phyloP scores from a whole-genome alignment of 2,888 invertebrate genomes.

The Keiferia lycopersicella region DNA sequence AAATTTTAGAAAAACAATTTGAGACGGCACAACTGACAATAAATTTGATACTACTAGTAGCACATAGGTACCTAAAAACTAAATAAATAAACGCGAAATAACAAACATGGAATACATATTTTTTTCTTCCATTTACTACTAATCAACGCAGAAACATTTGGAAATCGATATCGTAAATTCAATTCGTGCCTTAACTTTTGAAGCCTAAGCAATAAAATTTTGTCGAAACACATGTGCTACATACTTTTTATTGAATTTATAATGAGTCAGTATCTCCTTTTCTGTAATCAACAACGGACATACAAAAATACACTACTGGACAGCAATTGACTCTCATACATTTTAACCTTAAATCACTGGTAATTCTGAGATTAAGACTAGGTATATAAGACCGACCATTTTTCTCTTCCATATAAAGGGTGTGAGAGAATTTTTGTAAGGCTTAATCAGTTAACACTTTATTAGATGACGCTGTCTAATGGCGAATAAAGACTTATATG shows the following conservation, averaged over 20 bases:
- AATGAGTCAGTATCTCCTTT: constrained; percentile 7
- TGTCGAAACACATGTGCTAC: background rate
- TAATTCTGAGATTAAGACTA: no score
- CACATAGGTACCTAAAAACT: no score
- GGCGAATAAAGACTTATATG: background rate
- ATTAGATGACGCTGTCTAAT: background rate
- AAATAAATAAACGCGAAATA: no score
- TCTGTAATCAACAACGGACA: constrained; percentile 10
- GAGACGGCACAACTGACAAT: no score
- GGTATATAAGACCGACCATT: background rate
- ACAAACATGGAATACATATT: no score
- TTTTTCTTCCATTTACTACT: background rate
- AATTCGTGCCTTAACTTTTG: background rate
- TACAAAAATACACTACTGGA: background rate
- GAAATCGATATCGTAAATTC: background rate
- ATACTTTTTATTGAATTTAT: constrained; percentile 17
- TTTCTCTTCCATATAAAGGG: constrained; percentile 3
- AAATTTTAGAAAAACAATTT: no score
- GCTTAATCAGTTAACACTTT: constrained; percentile 1
- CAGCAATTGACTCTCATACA: background rate
- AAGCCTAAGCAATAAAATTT: constrained; percentile 3
- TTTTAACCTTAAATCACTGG: no score
- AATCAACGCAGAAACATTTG: no score
- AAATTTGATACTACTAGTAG: no score
- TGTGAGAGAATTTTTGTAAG: background rate